Base-by-base conservation (phyloP, 2,797 vertebrate genomes). In the Pantherophis vulpinus region DNA sequence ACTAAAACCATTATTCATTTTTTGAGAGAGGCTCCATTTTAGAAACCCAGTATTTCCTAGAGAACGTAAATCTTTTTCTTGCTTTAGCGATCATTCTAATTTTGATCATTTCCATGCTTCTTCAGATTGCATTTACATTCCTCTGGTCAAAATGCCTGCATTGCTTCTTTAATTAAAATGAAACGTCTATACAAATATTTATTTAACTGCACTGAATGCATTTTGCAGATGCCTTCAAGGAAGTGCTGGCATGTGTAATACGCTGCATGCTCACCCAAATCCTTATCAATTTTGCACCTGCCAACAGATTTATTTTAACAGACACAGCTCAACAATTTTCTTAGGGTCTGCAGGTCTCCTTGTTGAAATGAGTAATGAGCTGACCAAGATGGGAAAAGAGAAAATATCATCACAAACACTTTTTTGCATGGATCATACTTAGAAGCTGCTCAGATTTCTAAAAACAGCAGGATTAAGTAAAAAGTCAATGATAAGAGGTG, bases 161-260 rank as follows among this genome's bases (percentile, higher is more conserved):
- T 0, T 42, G 3, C 16, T 94, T 95, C 70, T 90, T 93, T 29
- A 66, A 25, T 92, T 37, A 88, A 83, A 90, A 86, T 86, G 88
- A 70, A n/a, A 86, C 6, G 47, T 12, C 2, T 86, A 25, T 91
- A 90, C 23, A 29, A 63, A 63, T 61, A 79, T 55, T 87, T 2
- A 63, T 25, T 54, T 83, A 70, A 74, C 89, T 91, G 29, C 11
- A 1, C 25, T 58, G 16, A 79, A 7, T 93, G 70, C 56, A 8
- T 29, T 89, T 93, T 54, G 55, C 58, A 25, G 70, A 90, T 88
- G 32, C 37, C 0, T 25, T 91, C 58, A 88, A 18, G 2, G 0
- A 4, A 90, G 86, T 60, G 13, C 86, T 55, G 1, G 91, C 23
- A 90, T 93, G 13, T 7, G 1, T 25, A 93, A 89, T 74, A 60